A percentile compares a stretch with the other conserved stretches of the same genome.
phyloP scores from a whole-genome alignment of 1,140 invertebrate species.

The Monochamus saltuarius region DNA sequence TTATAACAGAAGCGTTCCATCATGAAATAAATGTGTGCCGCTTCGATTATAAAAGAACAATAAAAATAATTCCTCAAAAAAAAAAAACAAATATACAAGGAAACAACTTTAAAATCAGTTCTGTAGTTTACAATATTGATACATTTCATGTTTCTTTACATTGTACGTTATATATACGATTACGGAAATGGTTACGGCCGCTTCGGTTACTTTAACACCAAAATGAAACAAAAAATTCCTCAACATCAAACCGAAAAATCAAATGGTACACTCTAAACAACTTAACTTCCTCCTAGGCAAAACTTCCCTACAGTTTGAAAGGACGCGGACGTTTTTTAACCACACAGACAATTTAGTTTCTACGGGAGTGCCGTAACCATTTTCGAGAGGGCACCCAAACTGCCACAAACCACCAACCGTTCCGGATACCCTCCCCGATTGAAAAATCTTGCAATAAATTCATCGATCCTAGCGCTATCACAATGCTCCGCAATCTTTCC shows the following conservation, averaged over 20 bases:
- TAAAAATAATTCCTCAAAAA: too few relatives aligned
- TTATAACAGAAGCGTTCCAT: too few relatives aligned
- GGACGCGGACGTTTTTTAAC: slow-evolving; percentile 16
- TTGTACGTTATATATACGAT: slow-evolving; percentile 6
- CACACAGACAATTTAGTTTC: slow-evolving; percentile 21
- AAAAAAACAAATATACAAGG: background rate
- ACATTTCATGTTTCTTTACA: slow-evolving; percentile 1
- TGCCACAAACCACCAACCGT: background rate
- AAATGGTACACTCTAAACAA: slow-evolving; percentile 23
- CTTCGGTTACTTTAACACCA: slow-evolving; percentile 26
- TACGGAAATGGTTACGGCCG: slow-evolving; percentile 30
- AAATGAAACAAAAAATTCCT: slow-evolving; percentile 32
- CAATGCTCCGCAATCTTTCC: slow-evolving; percentile 12
- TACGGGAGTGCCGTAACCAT: too few relatives aligned
- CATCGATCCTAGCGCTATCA: slow-evolving; percentile 16
- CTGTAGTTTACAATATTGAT: slow-evolving; percentile 4
- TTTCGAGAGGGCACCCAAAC: too few relatives aligned
- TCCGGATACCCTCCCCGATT: background rate
- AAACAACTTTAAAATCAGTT: slow-evolving; percentile 5
- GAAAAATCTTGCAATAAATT: slow-evolving; percentile 17
- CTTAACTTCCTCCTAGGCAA: slow-evolving; percentile 15
- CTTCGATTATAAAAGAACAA: too few relatives aligned
- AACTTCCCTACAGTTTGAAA: slow-evolving; percentile 17
- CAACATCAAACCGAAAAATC: slow-evolving; percentile 33
- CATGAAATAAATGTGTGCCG: too few relatives aligned